These are phyloP conservation scores for Gisinianus flammeolus DNA, from an alignment of 2,888 invertebrate genomes.

Conservation along the genomic window DNA sequence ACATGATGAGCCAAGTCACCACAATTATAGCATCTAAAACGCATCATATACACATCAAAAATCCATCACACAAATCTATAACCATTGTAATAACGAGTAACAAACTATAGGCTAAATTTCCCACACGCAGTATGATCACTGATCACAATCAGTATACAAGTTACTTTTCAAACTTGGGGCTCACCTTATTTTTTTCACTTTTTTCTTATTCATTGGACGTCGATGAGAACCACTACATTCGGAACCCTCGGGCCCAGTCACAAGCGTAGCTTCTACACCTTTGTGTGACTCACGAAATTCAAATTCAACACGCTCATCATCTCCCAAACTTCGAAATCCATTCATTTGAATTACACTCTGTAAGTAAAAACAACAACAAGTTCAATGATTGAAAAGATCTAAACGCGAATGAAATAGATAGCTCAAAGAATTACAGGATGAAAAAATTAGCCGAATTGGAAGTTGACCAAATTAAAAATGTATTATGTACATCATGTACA, in stretches of 20 bases:
- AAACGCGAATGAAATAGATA: not conserved
- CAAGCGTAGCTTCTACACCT: slow-evolving; percentile 84
- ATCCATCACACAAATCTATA: too few species aligned
- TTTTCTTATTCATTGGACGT: slow-evolving; percentile 79
- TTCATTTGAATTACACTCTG: slow-evolving; percentile 91
- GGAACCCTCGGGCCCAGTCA: slow-evolving; percentile 76
- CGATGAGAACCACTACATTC: slow-evolving; percentile 84
- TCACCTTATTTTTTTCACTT: slow-evolving; percentile 85
- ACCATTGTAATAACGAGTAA: too few species aligned
- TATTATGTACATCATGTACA: too few species aligned
- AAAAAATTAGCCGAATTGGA: not conserved
- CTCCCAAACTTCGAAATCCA: slow-evolving; percentile 86
- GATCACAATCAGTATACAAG: too few species aligned
- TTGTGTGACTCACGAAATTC: slow-evolving; percentile 83
- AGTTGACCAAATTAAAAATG: too few species aligned
- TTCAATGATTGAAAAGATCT: not conserved
- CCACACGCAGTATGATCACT: too few species aligned
- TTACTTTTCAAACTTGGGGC: too few species aligned
- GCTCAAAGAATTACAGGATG: not conserved
- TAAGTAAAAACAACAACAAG: too few species aligned
- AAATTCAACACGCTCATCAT: slow-evolving; percentile 87
- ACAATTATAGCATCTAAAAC: slow-evolving; percentile 89
- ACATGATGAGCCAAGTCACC: slow-evolving; percentile 92
- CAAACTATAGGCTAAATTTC: too few species aligned
- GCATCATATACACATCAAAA: not conserved